A percentile compares a stretch with the other conserved stretches of the same genome.
phyloP scores from a whole-genome alignment of 1,140 invertebrate species.

The Formica exsecta region DNA sequence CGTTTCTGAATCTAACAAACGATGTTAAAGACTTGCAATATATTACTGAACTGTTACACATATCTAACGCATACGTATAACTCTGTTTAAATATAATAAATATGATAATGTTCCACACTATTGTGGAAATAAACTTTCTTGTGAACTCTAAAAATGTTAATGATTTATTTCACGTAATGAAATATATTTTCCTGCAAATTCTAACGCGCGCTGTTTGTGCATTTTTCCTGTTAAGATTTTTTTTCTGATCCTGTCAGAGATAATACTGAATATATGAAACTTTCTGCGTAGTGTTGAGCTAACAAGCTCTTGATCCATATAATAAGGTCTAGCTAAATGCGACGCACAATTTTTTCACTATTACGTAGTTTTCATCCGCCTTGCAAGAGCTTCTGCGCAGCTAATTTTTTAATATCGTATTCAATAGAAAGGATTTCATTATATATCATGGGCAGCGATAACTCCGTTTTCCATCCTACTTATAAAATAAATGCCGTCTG shows the following conservation, averaged over 20 bases:
- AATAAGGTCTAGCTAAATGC: neutral
- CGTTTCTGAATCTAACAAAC: conserved; percentile 31
- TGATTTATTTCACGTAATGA: neutral
- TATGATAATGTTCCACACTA: neutral
- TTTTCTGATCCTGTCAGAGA: neutral
- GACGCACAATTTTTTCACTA: neutral
- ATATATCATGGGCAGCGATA: neutral
- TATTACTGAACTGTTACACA: neutral
- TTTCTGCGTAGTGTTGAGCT: neutral
- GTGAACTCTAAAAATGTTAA: neutral
- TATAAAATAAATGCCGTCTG: conserved; percentile 7
- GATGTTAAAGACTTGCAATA: neutral
- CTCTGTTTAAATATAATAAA: conserved; percentile 1
- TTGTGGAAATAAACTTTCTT: neutral
- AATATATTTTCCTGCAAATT: neutral
- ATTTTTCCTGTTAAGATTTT: conserved; percentile 11
- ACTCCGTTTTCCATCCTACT: neutral
- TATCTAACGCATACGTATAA: too few species aligned
- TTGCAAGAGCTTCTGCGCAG: conserved; percentile 7
- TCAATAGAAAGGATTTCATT: neutral
- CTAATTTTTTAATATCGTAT: conserved; percentile 38
- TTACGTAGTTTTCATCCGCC: neutral
- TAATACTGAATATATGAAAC: neutral
- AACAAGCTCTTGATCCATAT: neutral
- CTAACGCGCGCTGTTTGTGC: neutral